A percentile compares a stretch with the other conserved stretches of the same genome.
Evolutionary conservation across 2,888 invertebrate species (phyloP).

Genomic region (Hemithea aestivaria): DNA sequence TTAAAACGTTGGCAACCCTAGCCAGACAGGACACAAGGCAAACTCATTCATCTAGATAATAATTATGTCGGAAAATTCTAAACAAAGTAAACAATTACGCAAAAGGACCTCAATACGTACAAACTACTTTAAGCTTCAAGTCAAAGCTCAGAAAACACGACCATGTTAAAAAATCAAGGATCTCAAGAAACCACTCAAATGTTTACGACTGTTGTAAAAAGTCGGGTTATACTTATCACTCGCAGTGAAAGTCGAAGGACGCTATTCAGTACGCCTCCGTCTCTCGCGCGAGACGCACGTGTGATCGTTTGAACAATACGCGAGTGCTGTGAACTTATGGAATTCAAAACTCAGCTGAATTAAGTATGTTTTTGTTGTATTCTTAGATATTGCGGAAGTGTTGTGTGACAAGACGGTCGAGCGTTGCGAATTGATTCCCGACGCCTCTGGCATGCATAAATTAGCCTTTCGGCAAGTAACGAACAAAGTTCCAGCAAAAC

Average conservation of each 20-base stretch:
- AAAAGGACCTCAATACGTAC: no score
- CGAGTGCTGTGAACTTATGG: constrained; percentile 26
- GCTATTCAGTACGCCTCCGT: constrained; percentile 51
- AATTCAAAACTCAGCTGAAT: constrained; percentile 46
- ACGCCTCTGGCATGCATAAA: constrained; percentile 26
- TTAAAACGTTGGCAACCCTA: no score
- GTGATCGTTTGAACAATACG: constrained; percentile 9
- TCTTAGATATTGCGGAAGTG: constrained; percentile 41
- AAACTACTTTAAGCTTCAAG: constrained; percentile 18
- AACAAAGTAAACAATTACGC: no score
- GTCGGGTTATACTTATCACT: constrained; percentile 47
- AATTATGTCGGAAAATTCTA: constrained; percentile 40
- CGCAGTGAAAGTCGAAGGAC: constrained; percentile 73
- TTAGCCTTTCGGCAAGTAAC: constrained; percentile 22
- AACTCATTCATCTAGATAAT: constrained; percentile 35
- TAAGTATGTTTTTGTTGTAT: constrained; percentile 60
- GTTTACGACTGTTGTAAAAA: constrained; percentile 20
- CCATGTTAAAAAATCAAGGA: constrained; percentile 13
- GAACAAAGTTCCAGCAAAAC: constrained; percentile 15
- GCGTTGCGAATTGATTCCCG: constrained; percentile 26
- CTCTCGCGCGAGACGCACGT: constrained; percentile 31
- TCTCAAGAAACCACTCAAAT: constrained; percentile 2
- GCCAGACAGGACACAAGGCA: constrained; percentile 33
- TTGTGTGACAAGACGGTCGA: constrained; percentile 26
- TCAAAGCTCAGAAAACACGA: constrained; percentile 16